These are phyloP conservation scores for Xiphophorus maculatus DNA, from an alignment of 2,113 vertebrate species.

Conservation along the genomic window DNA sequence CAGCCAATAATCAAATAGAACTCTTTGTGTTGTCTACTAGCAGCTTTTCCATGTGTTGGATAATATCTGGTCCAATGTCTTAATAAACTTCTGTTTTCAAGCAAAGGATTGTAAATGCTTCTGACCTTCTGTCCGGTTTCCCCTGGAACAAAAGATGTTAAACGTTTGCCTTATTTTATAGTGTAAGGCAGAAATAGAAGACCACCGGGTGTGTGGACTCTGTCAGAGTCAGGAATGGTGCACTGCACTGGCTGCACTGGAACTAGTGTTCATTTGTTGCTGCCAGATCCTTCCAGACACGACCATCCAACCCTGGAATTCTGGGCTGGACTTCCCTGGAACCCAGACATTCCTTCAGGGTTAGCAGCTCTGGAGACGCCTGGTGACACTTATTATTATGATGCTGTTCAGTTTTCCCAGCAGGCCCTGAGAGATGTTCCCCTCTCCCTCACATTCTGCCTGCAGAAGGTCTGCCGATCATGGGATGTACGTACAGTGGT, in stretches of 20 bases:
- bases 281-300: neutral
- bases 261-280: neutral
- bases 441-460: neutral
- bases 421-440: constrained; percentile 32
- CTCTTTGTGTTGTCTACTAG: neutral
- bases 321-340: constrained; percentile 1
- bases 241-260: neutral
- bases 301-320: neutral
- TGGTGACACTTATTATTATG: constrained; percentile 30
- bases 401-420: constrained; percentile 9
- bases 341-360: constrained; percentile 19
- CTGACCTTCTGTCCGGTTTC: neutral
- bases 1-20: too few species aligned
- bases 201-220: neutral
- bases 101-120: neutral
- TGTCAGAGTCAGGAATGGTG: neutral
- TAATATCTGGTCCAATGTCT: neutral
- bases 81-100: neutral
- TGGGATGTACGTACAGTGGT: constrained; percentile 8
- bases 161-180: neutral
- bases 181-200: neutral
- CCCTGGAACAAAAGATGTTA: neutral
- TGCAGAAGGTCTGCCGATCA: constrained; percentile 7
- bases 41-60: neutral
- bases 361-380: constrained; percentile 21